Percentiles rank a stretch among this genome's conserved stretches.
These are phyloP conservation scores for Melanophora roralis DNA, from an alignment of 2,888 invertebrate genomes.

Conservation along the genomic window DNA sequence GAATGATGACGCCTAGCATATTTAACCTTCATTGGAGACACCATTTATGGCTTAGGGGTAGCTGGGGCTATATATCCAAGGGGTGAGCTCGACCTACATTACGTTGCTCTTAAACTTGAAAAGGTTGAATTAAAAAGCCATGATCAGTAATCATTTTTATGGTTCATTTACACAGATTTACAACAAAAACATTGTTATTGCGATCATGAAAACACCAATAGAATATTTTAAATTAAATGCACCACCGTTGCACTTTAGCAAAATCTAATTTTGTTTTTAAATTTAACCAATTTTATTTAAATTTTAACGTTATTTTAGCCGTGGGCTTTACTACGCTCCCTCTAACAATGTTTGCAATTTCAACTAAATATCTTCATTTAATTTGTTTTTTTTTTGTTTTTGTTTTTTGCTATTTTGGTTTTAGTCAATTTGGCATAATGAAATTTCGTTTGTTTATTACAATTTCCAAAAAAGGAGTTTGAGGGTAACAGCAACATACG, in stretches of 20 bases:
- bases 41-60: too few relatives aligned
- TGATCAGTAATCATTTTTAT: too few relatives aligned
- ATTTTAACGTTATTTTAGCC: conserved; percentile 31
- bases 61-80: too few relatives aligned
- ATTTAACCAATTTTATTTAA: conserved; percentile 27
- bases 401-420: conserved; percentile 7
- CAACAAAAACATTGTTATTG: too few relatives aligned
- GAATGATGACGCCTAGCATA: too few relatives aligned
- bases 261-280: conserved; percentile 18
- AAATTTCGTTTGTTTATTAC: conserved; percentile 49
- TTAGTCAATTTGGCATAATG: conserved; percentile 42
- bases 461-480: conserved; percentile 13
- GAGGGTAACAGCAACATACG: conserved; percentile 1
- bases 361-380: conserved; percentile 48
- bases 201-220: too few relatives aligned
- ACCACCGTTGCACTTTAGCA: neutral
- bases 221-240: too few relatives aligned
- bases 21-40: too few relatives aligned
- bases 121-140: too few relatives aligned
- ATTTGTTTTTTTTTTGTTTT: neutral
- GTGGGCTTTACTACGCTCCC: neutral
- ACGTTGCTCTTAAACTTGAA: too few relatives aligned
- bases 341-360: conserved; percentile 26
- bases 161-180: too few relatives aligned
- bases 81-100: too few relatives aligned